Evolutionary conservation across 1,140 invertebrate genomes (phyloP).

Genomic region (Diachasma alloeum): DNA sequence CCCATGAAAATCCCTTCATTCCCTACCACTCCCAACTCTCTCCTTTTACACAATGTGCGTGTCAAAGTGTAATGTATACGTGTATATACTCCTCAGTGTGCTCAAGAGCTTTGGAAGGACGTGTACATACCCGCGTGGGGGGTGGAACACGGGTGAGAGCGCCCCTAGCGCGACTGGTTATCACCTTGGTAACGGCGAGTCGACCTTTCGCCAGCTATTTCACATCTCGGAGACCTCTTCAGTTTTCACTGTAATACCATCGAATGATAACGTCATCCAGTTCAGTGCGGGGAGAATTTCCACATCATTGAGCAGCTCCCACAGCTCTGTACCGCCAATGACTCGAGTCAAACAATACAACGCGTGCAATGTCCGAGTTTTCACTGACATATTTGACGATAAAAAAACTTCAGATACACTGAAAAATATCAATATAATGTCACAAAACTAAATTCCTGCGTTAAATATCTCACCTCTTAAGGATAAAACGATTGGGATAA

Average conservation of each 20-base stretch:
- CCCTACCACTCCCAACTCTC: neutral
- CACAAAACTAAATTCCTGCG: too few species aligned
- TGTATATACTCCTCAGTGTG: neutral
- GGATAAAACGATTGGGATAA: too few species aligned
- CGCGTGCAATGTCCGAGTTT: neutral
- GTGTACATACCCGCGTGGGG: neutral
- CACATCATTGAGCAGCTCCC: neutral
- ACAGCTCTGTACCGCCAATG: neutral
- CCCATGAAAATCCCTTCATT: too few species aligned
- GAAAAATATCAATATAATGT: too few species aligned
- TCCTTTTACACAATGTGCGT: neutral
- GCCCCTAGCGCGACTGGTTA: constrained; percentile 2
- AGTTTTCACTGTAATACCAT: neutral
- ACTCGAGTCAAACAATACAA: neutral
- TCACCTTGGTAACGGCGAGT: constrained; percentile 29
- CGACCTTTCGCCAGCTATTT: constrained; percentile 8
- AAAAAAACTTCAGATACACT: neutral
- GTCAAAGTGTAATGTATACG: neutral
- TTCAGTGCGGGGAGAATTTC: neutral
- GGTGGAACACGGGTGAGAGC: too few species aligned
- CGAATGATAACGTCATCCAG: neutral
- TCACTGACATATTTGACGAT: neutral
- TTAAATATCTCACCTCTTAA: too few species aligned
- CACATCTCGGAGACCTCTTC: constrained; percentile 18
- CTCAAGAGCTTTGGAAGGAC: neutral